Evolutionary conservation across 1,140 invertebrate genomes (phyloP).

Genomic region (Chionoecetes opilio): DNA sequence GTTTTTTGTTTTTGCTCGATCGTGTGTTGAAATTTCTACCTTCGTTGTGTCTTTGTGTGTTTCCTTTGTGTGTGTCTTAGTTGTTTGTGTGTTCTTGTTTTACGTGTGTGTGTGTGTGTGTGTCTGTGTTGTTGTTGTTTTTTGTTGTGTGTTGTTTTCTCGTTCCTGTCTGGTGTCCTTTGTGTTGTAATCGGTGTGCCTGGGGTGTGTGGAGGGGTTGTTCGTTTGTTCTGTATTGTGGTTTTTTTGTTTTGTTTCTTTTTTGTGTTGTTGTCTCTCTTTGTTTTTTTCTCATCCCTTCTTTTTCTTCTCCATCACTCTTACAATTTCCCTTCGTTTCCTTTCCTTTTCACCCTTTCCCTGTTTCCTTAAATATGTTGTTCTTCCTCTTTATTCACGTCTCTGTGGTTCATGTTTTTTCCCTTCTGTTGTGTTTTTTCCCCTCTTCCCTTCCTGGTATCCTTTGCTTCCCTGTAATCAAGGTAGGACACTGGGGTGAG

Average conservation of each 20-base stretch:
- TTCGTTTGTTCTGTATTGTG: too few relatives aligned
- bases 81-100: too few relatives aligned
- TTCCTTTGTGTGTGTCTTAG: too few relatives aligned
- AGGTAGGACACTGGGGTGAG: not conserved
- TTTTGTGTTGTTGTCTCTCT: too few relatives aligned
- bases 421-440: slow-evolving; percentile 16
- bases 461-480: not conserved
- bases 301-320: not conserved
- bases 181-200: not conserved
- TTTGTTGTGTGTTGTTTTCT: too few relatives aligned
- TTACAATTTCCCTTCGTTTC: not conserved
- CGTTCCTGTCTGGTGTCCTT: too few relatives aligned
- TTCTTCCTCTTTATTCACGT: not conserved
- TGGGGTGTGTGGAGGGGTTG: not conserved
- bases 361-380: not conserved
- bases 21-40: too few relatives aligned
- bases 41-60: too few relatives aligned
- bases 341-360: not conserved
- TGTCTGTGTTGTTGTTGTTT: not conserved
- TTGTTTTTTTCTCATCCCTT: too few relatives aligned
- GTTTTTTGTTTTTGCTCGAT: too few relatives aligned
- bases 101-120: too few relatives aligned
- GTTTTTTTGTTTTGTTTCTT: too few relatives aligned
- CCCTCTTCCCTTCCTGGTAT: not conserved
- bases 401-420: not conserved